A percentile compares a stretch with the other conserved stretches of the same genome.
Evolutionary conservation across 2,113 vertebrate species (phyloP).

Genomic region (Ramphastos sulfuratus): DNA sequence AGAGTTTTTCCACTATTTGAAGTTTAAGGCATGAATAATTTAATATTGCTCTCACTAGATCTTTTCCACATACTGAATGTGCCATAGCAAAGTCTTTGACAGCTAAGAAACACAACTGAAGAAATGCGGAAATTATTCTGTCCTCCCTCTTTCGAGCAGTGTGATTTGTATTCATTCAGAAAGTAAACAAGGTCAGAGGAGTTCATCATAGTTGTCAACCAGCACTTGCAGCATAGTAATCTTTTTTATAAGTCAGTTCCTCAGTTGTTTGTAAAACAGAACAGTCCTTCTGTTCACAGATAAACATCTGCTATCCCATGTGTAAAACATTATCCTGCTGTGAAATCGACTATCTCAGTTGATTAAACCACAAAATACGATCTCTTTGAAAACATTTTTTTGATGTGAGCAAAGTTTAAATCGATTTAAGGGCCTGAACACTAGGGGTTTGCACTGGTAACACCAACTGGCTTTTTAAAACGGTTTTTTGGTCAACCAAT

Average conservation of each 20-base stretch:
- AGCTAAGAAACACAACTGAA: constrained; percentile 7
- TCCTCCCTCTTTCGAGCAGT: neutral
- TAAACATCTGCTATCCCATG: constrained; percentile 17
- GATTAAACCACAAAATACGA: neutral
- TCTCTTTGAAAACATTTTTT: neutral
- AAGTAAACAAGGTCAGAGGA: constrained; percentile 40
- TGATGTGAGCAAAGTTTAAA: constrained; percentile 3
- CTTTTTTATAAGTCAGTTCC: constrained; percentile 7
- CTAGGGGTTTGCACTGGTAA: fast-evolving
- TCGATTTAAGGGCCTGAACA: neutral
- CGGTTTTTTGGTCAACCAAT: neutral
- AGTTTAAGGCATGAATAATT: neutral
- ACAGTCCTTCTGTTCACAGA: constrained; percentile 1
- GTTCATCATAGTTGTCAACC: constrained; percentile 25
- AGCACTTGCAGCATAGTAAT: neutral
- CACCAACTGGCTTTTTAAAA: neutral
- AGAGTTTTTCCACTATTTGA: neutral
- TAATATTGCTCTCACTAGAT: neutral
- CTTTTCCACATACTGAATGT: neutral
- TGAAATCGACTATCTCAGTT: neutral
- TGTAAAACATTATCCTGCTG: neutral
- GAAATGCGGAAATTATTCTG: constrained; percentile 4
- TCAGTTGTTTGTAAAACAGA: neutral
- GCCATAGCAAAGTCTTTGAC: neutral
- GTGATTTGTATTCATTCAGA: constrained; percentile 15